Evolutionary conservation across 2,888 invertebrate genomes (phyloP), one percentile per base, ranked within the genome.

Genomic region (Tenthredo notha): DNA sequence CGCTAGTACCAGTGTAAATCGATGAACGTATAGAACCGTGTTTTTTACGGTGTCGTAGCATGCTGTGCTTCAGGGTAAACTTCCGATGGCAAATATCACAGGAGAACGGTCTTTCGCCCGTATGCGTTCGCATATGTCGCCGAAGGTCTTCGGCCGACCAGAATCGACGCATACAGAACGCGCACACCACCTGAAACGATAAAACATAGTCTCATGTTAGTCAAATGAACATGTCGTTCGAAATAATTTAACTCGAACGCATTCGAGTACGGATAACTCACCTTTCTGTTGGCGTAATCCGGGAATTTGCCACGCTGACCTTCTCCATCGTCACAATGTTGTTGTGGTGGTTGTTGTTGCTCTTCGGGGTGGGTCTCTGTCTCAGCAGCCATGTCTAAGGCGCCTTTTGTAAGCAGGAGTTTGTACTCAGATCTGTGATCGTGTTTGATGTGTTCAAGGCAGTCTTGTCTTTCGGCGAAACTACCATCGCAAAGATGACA

Each of bases 71-170:
- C 75, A 98, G 94, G 0, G 98, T 98, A 94, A 98, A 98, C 87
- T 97, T 95, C 7, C 98, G 95, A 58, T 97, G 94, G 93, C 98
- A 98, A 70, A 98, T 96, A 93, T 98, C 98, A 92, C 98, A 98
- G 86, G 97, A 97, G 93, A 98, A 98, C 0, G 98, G 98, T 1
- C 98, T 94, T 92, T 98, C 98, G 0, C 98, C 98, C 0, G 98
- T 97, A 92, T 99, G 98, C 0, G 98, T 98, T 29, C 98, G 95
- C 98, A 98, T 98, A 93, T 99, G 99, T 0, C 98, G 96, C 0
- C 98, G 95, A 6, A 98, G 94, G 93, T 99, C 98, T 92, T 98
- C 98, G 0, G 98, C 97, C 0, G 98, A 98, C 98, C 98, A 98
- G 94, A 98, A 98, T 75, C 98, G 96, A 86, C 98, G 97, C 92